Evolutionary conservation across 2,797 vertebrate genomes (phyloP), one percentile per base, ranked within the genome.

Genomic region (Microhierax caerulescens): DNA sequence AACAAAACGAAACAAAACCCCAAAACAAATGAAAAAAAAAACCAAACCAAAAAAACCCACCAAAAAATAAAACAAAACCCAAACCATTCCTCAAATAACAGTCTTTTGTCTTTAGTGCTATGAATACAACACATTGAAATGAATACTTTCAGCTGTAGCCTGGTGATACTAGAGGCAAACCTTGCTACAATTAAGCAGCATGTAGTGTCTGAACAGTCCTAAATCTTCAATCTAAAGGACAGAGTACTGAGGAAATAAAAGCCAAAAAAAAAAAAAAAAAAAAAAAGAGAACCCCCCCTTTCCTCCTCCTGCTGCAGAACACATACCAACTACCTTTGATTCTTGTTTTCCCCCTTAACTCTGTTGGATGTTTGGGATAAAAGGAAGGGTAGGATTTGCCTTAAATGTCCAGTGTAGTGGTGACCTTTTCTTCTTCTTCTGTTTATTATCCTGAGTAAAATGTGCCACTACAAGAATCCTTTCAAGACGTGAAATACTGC

Each of bases 401-500:
- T 89, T 89, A 63, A 63, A 83, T 97, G 89, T 95, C 76, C 54
- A 84, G 45, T 34, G 36, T 69, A 23, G 43, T 25, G 77, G 20
- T 54, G 73, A 75, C 72, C 92, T 43, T 90, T 94, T 92, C 83
- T 94, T 95, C 67, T 82, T 48, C 75, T 85, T 23, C 47, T 86
- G 92, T 93, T 91, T 93, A 82, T 78, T 84, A 61, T 80, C 88
- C 34, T 64, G 76, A 70, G 86, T 54, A 68, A 96, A 96, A 90
- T 41, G 84, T 87, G 50, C 54, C 83, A 60, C 83, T 93, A 39
- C 68, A 95, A 68, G 75, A 82, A 95, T 86, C 54, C 94, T 95
- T 95, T 50, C 56, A 95, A 90, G 95, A 96, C 17, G 5, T 93
- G 85, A 97, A 97, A 95, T 92, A 76, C 85, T 96, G 93, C 83